Conservation (phyloP, 2,888 invertebrate genomes). For the Rhodophaea formosa region DNA sequence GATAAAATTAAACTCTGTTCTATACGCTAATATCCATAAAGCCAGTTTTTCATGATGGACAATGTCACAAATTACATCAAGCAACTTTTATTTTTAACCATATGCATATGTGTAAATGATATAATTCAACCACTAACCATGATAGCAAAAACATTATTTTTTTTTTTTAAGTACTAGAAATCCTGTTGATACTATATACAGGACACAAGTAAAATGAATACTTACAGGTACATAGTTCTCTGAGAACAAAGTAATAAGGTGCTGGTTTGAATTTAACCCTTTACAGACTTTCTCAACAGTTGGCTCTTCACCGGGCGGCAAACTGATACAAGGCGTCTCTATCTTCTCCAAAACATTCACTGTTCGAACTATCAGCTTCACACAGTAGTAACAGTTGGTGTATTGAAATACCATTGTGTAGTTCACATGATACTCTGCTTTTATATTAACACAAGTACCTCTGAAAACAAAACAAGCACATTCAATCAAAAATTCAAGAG, state of each 20-base stretch:
- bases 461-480: conserved; percentile 44
- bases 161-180: too few species aligned
- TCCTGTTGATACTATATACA: too few species aligned
- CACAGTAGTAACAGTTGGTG: conserved; percentile 90
- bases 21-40: too few species aligned
- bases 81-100: too few species aligned
- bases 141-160: too few species aligned
- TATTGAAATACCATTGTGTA: conserved; percentile 91
- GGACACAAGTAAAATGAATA: conserved; percentile 23
- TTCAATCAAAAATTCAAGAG: background rate
- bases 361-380: conserved; percentile 91
- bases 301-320: conserved; percentile 83
- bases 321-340: conserved; percentile 90
- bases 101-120: too few species aligned
- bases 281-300: conserved; percentile 89
- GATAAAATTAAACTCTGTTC: too few species aligned
- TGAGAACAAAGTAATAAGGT: conserved; percentile 91
- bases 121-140: too few species aligned
- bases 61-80: too few species aligned
- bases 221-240: conserved; percentile 91
- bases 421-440: conserved; percentile 88
- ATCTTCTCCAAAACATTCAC: conserved; percentile 94
- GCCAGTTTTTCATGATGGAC: too few species aligned
- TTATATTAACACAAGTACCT: conserved; percentile 87
- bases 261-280: conserved; percentile 88